phyloP scores from a whole-genome alignment of 2,888 invertebrate species.

The Tillus elongatus region DNA sequence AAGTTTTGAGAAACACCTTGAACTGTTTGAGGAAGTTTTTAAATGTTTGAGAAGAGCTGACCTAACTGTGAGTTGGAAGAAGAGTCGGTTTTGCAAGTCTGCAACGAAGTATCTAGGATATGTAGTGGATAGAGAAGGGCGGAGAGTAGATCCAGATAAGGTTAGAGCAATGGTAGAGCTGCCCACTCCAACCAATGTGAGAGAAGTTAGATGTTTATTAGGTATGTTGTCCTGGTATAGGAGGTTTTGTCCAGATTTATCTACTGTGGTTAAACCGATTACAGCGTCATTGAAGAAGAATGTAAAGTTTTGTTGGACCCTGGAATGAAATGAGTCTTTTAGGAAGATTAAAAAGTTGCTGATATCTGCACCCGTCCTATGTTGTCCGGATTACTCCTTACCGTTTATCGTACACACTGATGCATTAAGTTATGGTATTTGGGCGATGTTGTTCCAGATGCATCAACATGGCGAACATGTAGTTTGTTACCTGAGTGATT shows the following conservation, averaged over 20 bases:
- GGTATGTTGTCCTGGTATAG: no score
- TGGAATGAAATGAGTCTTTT: conserved; percentile 13
- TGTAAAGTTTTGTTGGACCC: conserved; percentile 8
- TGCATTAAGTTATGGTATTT: no score
- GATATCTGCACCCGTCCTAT: conserved; percentile 12
- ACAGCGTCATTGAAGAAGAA: conserved; percentile 5
- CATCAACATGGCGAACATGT: conserved; percentile 8
- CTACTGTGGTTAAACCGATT: conserved; percentile 8
- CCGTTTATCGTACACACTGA: no score
- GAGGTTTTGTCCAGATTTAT: conserved; percentile 17
- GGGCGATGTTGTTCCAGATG: conserved; percentile 12
- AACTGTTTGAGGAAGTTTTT: no score
- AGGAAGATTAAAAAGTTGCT: conserved; percentile 10
- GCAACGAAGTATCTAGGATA: no score
- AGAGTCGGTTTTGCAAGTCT: no score
- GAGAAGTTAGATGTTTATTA: no score
- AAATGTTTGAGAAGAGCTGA: no score
- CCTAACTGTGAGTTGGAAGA: no score
- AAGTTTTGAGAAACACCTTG: no score
- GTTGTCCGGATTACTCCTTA: no score
- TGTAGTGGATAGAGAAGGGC: no score
- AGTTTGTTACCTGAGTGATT: conserved; percentile 13
- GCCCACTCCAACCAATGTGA: conserved; percentile 6
- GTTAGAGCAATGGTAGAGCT: conserved; percentile 14
- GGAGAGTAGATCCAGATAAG: conserved; percentile 15